phyloP scores from a whole-genome alignment of 2,113 vertebrate species.

The Bubalus kerabau region DNA sequence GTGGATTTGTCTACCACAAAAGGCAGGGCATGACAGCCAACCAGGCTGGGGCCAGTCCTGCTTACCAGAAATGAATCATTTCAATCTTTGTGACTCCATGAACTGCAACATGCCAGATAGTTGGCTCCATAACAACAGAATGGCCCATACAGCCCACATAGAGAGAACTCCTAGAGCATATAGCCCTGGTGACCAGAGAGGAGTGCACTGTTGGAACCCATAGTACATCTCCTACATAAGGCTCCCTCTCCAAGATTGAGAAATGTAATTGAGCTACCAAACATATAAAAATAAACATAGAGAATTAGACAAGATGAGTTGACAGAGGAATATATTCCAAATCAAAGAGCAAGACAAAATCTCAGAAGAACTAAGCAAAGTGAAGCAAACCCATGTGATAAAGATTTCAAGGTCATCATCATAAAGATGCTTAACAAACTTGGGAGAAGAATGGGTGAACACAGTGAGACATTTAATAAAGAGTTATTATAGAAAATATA shows the following conservation, averaged over 20 bases:
- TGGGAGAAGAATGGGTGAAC: not conserved
- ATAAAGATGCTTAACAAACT: not conserved
- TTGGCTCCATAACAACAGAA: not conserved
- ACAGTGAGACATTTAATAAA: not conserved
- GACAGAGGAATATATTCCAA: not conserved
- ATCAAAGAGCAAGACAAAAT: not conserved
- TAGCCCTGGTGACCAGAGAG: not conserved
- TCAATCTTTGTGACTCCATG: not conserved
- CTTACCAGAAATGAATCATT: not conserved
- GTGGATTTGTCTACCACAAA: not conserved
- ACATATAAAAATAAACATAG: not conserved
- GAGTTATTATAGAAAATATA: not conserved
- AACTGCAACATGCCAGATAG: not conserved
- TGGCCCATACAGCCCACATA: not conserved
- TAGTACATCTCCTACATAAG: not conserved
- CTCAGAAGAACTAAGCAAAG: not conserved
- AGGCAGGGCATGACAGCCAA: not conserved
- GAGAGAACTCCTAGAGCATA: not conserved
- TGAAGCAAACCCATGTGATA: not conserved
- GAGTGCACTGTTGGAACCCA: not conserved
- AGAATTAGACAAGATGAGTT: not conserved
- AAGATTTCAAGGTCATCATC: not conserved
- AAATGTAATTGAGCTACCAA: not conserved
- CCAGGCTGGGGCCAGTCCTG: not conserved
- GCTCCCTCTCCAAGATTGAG: not conserved